Evolutionary conservation across 1,140 invertebrate genomes (phyloP).

Genomic region (Drosophila gunungcola): DNA sequence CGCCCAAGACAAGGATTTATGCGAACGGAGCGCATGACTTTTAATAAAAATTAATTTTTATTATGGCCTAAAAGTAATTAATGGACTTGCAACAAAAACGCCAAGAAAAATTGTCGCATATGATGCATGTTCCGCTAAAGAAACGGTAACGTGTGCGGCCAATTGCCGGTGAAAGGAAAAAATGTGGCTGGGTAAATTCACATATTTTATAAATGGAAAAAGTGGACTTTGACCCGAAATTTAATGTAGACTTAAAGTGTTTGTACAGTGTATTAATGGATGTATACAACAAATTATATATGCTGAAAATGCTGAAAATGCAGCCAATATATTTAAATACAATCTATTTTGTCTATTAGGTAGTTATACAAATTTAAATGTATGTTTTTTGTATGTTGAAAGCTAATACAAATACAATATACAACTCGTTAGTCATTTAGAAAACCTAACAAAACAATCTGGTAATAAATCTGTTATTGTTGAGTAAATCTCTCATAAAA

Average conservation of each 20-base stretch:
- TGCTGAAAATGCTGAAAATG: no score
- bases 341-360: no score
- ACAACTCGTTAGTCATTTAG: no score
- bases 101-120: conserved; percentile 61
- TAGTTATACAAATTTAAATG: no score
- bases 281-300: no score
- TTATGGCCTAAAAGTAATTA: conserved; percentile 80
- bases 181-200: conserved; percentile 8
- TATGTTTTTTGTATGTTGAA: no score
- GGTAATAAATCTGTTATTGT: background rate
- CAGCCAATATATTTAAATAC: no score
- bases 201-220: conserved; percentile 15
- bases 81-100: conserved; percentile 57
- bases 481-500: background rate
- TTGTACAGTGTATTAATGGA: no score
- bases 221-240: background rate
- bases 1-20: conserved; percentile 78
- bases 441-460: no score
- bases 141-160: conserved; percentile 20
- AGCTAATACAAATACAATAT: no score
- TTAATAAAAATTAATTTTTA: conserved; percentile 83
- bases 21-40: conserved; percentile 66
- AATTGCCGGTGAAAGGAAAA: conserved; percentile 15
- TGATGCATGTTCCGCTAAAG: conserved; percentile 64
- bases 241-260: background rate